Conservation (phyloP, 1,140 invertebrate genomes). For the Hetaerina americana region DNA sequence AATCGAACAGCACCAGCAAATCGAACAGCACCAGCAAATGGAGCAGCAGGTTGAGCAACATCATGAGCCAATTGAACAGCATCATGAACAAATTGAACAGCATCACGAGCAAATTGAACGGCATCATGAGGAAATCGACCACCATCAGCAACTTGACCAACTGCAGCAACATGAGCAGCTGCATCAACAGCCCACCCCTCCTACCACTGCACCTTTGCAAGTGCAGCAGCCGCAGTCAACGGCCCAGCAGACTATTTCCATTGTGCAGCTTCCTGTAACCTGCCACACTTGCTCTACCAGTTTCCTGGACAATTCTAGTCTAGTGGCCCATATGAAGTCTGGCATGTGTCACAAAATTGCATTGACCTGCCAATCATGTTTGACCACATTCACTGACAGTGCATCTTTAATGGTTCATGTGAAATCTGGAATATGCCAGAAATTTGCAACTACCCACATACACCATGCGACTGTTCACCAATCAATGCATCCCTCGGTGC, state of each 20-base stretch:
- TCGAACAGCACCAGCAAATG: background rate
- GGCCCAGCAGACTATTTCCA: background rate
- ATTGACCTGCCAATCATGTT: background rate
- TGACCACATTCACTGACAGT: background rate
- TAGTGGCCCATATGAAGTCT: background rate
- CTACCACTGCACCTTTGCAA: background rate
- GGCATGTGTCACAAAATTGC: background rate
- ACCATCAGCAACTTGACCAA: background rate
- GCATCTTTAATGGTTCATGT: background rate
- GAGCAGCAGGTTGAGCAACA: background rate
- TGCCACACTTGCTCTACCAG: background rate
- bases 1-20: background rate
- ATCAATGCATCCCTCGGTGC: background rate
- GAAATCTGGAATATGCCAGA: background rate
- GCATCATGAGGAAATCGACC: background rate
- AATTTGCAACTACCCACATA: background rate
- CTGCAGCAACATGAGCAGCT: background rate
- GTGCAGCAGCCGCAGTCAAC: background rate
- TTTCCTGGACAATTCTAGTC: background rate
- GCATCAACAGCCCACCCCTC: background rate
- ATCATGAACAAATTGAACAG: background rate
- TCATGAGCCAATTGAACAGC: background rate
- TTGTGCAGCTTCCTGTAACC: background rate
- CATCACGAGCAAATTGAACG: background rate
- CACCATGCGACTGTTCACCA: background rate